Percentiles rank a stretch among this genome's conserved stretches.
phyloP scores from a whole-genome alignment of 2,113 vertebrate genomes.

The Cyanistes caeruleus region DNA sequence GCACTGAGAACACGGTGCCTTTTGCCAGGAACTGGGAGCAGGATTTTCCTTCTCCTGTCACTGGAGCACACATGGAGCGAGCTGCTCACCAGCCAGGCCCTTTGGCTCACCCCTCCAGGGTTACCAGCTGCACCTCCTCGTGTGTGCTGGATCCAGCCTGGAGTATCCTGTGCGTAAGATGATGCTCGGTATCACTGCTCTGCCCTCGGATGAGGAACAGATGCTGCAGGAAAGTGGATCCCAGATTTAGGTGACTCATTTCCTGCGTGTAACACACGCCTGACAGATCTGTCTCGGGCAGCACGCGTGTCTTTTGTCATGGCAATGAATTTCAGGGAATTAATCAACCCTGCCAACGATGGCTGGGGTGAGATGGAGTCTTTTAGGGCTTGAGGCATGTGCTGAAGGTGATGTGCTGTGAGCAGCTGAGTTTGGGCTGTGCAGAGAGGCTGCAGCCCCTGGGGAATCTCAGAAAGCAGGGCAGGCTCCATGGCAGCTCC shows the following conservation, averaged over 20 bases:
- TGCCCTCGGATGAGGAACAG: neutral
- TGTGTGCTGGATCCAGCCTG: rapidly evolving
- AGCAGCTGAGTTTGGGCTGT: rapidly evolving
- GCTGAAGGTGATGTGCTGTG: rapidly evolving
- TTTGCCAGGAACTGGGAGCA: neutral
- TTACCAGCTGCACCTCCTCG: neutral
- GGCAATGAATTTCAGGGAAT: neutral
- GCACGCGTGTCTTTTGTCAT: neutral
- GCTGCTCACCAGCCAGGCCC: neutral
- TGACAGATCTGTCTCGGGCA: neutral
- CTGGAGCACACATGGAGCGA: neutral
- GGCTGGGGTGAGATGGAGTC: neutral
- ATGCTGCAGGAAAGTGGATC: neutral
- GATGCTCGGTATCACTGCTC: neutral
- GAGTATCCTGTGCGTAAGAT: neutral
- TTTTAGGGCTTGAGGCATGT: neutral
- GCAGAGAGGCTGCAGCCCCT: neutral
- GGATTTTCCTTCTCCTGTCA: neutral
- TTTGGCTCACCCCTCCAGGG: neutral
- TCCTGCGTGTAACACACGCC: neutral
- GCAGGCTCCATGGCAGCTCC: neutral
- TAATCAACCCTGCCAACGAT: neutral
- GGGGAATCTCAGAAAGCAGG: neutral
- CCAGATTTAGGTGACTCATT: neutral
- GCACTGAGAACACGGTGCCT: neutral